These are phyloP conservation scores for Ptyas mucosa DNA, from an alignment of 2,113 vertebrate genomes.

Conservation along the genomic window DNA sequence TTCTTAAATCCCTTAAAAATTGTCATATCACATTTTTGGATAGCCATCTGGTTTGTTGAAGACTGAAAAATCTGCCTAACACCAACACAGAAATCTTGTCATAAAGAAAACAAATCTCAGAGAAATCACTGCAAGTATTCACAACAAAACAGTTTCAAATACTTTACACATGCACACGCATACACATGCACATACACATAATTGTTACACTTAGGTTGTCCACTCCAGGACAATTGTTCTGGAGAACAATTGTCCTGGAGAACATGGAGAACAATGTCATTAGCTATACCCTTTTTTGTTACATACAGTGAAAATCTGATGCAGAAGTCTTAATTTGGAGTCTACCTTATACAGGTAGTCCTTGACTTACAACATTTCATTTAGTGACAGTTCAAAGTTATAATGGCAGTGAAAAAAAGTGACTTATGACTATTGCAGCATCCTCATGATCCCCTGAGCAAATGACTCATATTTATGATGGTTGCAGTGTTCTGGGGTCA, in stretches of 20 bases:
- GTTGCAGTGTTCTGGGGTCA: not conserved
- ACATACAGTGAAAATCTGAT: not conserved
- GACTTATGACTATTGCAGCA: not conserved
- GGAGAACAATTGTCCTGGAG: too few species aligned
- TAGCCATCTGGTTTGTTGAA: conserved; percentile 81
- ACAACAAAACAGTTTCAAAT: conserved; percentile 9
- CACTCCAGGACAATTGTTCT: not conserved
- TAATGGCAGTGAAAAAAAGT: not conserved
- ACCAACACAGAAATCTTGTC: conserved; percentile 77
- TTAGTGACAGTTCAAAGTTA: not conserved
- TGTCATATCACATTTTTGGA: conserved; percentile 79
- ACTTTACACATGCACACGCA: not conserved
- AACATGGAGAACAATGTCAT: not conserved
- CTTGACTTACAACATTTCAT: not conserved
- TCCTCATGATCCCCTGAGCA: not conserved
- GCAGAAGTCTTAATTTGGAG: not conserved
- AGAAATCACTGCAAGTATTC: conserved; percentile 57
- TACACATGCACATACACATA: not conserved
- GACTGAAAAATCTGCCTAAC: conserved; percentile 80
- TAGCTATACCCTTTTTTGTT: not conserved
- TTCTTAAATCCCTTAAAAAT: conserved; percentile 73
- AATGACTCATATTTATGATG: not conserved
- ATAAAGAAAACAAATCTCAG: conserved; percentile 68
- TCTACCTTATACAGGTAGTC: not conserved
- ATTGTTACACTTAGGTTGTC: not conserved